Evolutionary conservation across 2,888 invertebrate genomes (phyloP).

Genomic region (Euspilapteryx auroguttella): DNA sequence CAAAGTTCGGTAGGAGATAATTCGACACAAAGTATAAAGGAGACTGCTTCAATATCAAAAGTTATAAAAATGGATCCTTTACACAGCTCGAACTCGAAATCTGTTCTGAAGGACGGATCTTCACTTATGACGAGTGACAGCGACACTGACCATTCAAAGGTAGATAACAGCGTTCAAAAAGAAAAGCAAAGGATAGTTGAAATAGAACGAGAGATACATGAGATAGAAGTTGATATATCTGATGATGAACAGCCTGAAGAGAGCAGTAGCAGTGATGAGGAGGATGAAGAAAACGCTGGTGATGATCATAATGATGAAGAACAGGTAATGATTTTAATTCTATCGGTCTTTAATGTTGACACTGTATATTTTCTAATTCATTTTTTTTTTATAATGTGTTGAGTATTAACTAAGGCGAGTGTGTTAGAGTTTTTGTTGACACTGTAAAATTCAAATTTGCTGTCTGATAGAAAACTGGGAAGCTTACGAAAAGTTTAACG

Average conservation of each 20-base stretch:
- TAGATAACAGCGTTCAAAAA: slow-evolving; percentile 17
- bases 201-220: slow-evolving; percentile 44
- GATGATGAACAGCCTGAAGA: slow-evolving; percentile 12
- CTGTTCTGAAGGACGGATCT: slow-evolving; percentile 18
- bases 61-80: slow-evolving; percentile 7
- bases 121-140: slow-evolving; percentile 44
- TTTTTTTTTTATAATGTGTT: too few species aligned
- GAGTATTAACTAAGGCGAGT: too few species aligned
- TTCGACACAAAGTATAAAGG: slow-evolving; percentile 15
- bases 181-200: slow-evolving; percentile 42
- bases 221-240: slow-evolving; percentile 38
- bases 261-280: slow-evolving; percentile 8
- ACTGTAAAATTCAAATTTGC: too few species aligned
- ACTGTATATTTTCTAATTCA: too few species aligned
- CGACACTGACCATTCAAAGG: slow-evolving; percentile 20
- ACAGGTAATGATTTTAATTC: too few species aligned
- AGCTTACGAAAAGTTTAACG: too few species aligned
- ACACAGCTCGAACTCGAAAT: slow-evolving; percentile 6
- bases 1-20: slow-evolving; percentile 22
- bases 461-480: too few species aligned
- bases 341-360: too few species aligned
- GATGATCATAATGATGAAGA: slow-evolving; percentile 6
- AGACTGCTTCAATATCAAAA: slow-evolving; percentile 14
- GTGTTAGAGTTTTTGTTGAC: too few species aligned
- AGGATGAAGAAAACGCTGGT: slow-evolving; percentile 11